A percentile compares a stretch with the other conserved stretches of the same genome.
These are phyloP conservation scores for Plodia interpunctella DNA, from an alignment of 1,140 invertebrate genomes.

Conservation along the genomic window DNA sequence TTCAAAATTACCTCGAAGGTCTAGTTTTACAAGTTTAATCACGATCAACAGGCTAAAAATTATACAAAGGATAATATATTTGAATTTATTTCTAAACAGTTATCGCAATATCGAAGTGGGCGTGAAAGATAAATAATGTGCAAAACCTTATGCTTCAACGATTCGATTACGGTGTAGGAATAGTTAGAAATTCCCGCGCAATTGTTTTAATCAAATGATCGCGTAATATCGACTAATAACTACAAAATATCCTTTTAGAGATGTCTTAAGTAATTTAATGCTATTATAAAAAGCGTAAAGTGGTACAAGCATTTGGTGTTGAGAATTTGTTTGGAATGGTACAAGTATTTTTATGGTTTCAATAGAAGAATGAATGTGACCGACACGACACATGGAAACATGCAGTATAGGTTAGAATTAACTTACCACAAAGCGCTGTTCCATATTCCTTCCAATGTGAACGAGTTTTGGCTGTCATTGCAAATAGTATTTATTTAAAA, in stretches of 20 bases:
- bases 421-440: conserved; percentile 75
- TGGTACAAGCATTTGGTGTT: not conserved
- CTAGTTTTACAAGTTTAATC: no score
- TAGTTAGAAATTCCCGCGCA: no score
- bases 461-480: conserved; percentile 71
- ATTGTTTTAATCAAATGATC: not conserved
- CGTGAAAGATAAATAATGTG: no score
- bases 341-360: not conserved
- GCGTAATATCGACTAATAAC: no score
- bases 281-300: not conserved
- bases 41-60: no score
- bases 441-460: conserved; percentile 77
- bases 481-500: conserved; percentile 38
- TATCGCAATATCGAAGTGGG: no score
- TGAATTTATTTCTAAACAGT: no score
- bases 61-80: no score
- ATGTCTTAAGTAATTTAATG: not conserved
- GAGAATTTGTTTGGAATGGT: not conserved
- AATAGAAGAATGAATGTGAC: not conserved
- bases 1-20: no score
- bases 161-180: no score
- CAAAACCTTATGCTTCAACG: no score
- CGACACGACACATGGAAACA: conserved; percentile 36
- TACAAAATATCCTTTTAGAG: not conserved
- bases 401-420: conserved; percentile 60